Percentiles rank a stretch among this genome's conserved stretches.
Evolutionary conservation across 92 coral and sea anemone genomes (phyloP).

Genomic region (Paramuricea clavata): DNA sequence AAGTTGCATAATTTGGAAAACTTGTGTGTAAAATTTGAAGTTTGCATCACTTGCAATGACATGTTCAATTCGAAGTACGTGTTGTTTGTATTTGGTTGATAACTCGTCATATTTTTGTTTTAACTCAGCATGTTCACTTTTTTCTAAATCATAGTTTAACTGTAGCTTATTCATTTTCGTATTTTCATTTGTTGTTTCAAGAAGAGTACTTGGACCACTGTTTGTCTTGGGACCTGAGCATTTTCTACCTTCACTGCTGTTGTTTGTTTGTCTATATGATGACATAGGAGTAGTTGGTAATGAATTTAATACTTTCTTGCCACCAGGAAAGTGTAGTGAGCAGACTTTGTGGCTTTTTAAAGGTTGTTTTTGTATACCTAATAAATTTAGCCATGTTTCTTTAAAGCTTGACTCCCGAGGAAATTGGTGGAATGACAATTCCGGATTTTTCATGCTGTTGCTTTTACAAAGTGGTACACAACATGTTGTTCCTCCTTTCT

Average conservation of each 20-base stretch:
- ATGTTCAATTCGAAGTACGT: conserved; percentile 1
- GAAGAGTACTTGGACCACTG: neutral
- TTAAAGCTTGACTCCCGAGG: neutral
- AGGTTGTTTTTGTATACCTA: neutral
- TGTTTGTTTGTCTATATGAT: neutral
- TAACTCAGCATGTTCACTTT: neutral
- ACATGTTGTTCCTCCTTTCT: conserved; percentile 12
- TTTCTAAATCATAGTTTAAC: neutral
- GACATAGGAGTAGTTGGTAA: neutral
- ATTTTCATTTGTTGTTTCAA: neutral
- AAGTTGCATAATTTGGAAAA: conserved; percentile 15
- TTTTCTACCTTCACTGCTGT: neutral
- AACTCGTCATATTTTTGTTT: neutral
- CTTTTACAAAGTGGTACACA: conserved; percentile 7
- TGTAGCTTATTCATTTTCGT: neutral
- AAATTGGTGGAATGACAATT: neutral
- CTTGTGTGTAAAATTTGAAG: conserved; percentile 3
- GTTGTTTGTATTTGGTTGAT: neutral
- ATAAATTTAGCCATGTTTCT: conserved; percentile 5
- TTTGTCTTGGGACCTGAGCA: neutral
- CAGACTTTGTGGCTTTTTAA: conserved; percentile 34
- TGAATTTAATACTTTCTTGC: neutral
- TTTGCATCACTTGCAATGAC: conserved; percentile 20
- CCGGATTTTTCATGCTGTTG: conserved; percentile 9
- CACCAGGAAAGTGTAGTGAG: neutral